Evolutionary conservation across 2,888 invertebrate species (phyloP).

Genomic region (Nebria salina): DNA sequence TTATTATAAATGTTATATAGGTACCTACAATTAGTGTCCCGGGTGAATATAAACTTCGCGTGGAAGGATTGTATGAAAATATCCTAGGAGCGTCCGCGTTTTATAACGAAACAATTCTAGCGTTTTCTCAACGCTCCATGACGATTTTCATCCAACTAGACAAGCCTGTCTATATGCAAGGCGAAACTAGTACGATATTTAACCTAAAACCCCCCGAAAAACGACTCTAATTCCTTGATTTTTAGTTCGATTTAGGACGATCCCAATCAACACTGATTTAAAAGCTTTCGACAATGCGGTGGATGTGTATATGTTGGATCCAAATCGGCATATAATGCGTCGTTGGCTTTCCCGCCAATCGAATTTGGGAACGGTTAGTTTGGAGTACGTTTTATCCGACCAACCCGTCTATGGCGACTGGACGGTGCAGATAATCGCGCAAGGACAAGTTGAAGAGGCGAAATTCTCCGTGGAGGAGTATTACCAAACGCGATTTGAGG

Average conservation of each 20-base stretch:
- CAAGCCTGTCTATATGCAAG: conserved; percentile 94
- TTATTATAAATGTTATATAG: conserved; percentile 59
- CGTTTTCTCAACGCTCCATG: conserved; percentile 90
- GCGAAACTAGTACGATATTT: conserved; percentile 75
- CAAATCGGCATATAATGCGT: conserved; percentile 85
- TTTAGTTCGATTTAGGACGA: conserved; percentile 84
- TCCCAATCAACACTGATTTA: conserved; percentile 92
- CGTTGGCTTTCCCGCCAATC: conserved; percentile 94
- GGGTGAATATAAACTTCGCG: conserved; percentile 81
- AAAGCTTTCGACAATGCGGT: conserved; percentile 91
- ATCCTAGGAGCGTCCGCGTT: conserved; percentile 89
- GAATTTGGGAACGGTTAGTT: conserved; percentile 91
- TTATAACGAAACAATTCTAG: conserved; percentile 84
- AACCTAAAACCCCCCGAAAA: background rate
- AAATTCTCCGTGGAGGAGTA: conserved; percentile 92
- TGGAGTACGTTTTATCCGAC: conserved; percentile 89
- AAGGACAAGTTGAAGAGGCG: conserved; percentile 87
- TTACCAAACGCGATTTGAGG: conserved; percentile 93
- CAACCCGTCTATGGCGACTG: conserved; percentile 94
- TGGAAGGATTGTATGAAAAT: conserved; percentile 71
- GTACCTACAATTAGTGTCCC: conserved; percentile 84
- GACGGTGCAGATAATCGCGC: conserved; percentile 88
- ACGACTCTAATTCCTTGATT: background rate
- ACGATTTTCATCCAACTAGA: conserved; percentile 96
- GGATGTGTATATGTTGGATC: conserved; percentile 92